Percentiles rank a stretch among this genome's conserved stretches.
phyloP scores from a whole-genome alignment of 2,888 invertebrate species.

The Ornithoptera alexandrae region DNA sequence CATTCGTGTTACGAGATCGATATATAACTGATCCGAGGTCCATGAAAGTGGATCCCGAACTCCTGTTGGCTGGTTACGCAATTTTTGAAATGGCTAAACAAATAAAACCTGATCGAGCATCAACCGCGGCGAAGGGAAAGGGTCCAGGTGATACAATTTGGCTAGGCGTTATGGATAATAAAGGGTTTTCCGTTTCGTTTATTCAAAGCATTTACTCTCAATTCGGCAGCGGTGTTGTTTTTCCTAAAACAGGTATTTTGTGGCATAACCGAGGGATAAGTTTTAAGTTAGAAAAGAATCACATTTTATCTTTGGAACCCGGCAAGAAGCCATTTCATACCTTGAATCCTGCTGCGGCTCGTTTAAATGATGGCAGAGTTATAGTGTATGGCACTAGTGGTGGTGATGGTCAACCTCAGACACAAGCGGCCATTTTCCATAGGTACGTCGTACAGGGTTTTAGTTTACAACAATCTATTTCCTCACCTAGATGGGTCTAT shows the following conservation, averaged over 20 bases:
- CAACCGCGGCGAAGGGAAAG: slow-evolving; percentile 44
- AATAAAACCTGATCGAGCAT: slow-evolving; percentile 48
- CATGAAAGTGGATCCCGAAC: slow-evolving; percentile 57
- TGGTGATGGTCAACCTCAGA: slow-evolving; percentile 70
- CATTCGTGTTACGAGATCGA: slow-evolving; percentile 50
- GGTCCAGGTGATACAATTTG: slow-evolving; percentile 68
- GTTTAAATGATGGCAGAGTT: slow-evolving; percentile 62
- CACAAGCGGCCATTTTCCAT: slow-evolving; percentile 70
- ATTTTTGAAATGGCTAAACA: slow-evolving; percentile 54
- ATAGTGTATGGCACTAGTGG: slow-evolving; percentile 68
- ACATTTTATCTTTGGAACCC: slow-evolving; percentile 55
- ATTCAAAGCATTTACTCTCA: slow-evolving; percentile 65
- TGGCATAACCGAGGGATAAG: slow-evolving; percentile 68
- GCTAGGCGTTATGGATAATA: slow-evolving; percentile 69
- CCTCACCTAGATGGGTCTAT: slow-evolving; percentile 64
- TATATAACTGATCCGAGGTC: slow-evolving; percentile 62
- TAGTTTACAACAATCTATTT: slow-evolving; percentile 54
- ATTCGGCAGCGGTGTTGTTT: slow-evolving; percentile 63
- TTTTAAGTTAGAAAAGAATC: slow-evolving; percentile 52
- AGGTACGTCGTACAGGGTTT: slow-evolving; percentile 62
- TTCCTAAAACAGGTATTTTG: slow-evolving; percentile 66
- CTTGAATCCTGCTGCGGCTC: slow-evolving; percentile 64
- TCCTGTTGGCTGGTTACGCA: slow-evolving; percentile 46
- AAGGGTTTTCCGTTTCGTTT: slow-evolving; percentile 70
- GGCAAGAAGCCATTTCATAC: slow-evolving; percentile 71